These are phyloP conservation scores for Spinus pinus DNA, from an alignment of 2,797 vertebrate species.

Conservation along the genomic window DNA sequence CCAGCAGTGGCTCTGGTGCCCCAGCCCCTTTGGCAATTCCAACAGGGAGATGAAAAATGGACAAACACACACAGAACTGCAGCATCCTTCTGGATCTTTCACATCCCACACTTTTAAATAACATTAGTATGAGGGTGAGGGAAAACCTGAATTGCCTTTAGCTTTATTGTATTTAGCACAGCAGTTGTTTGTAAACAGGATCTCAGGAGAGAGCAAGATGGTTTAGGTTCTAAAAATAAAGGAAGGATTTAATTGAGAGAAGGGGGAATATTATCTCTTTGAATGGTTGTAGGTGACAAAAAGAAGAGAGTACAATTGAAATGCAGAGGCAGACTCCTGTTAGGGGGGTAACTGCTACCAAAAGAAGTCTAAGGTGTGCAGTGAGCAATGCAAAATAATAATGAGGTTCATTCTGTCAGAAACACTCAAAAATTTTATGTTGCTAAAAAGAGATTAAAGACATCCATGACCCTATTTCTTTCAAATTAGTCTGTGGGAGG, in stretches of 20 bases:
- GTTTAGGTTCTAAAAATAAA: neutral
- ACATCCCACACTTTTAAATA: neutral
- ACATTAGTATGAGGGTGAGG: neutral
- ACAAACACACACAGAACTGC: neutral
- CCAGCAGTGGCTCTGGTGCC: rapidly evolving
- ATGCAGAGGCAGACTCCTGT: neutral
- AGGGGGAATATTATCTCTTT: neutral
- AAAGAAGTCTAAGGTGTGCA: neutral
- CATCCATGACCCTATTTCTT: neutral
- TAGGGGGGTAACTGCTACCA: neutral
- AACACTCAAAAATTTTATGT: neutral
- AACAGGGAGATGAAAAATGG: neutral
- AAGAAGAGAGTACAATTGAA: neutral
- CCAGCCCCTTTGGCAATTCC: neutral
- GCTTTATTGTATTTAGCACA: neutral
- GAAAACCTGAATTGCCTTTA: neutral
- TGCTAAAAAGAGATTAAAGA: neutral
- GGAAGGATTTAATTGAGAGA: neutral
- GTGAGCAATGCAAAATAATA: neutral
- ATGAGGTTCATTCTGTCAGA: neutral
- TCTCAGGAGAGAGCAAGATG: neutral
- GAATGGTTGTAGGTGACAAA: neutral
- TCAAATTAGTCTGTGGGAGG: neutral
- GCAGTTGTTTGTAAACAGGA: neutral
- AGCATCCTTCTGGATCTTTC: neutral